Evolutionary conservation across 2,888 invertebrate genomes (phyloP).

Genomic region (Chouioia cunea): DNA sequence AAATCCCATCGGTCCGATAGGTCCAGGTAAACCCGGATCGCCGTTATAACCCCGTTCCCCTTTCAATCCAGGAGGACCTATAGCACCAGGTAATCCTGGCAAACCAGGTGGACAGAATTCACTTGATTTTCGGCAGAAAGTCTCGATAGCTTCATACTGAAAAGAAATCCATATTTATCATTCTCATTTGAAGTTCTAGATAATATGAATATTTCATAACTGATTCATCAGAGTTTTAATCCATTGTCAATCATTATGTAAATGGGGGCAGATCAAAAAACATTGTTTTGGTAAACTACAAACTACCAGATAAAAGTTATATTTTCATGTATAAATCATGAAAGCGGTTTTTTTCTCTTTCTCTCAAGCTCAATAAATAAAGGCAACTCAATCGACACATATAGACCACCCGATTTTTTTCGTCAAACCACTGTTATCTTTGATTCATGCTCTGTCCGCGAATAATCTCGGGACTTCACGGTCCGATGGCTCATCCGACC

Average conservation of each 20-base stretch:
- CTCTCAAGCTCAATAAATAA: no score
- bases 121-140: constrained; percentile 85
- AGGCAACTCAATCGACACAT: background rate
- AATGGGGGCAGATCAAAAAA: no score
- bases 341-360: no score
- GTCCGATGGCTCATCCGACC: constrained; percentile 9
- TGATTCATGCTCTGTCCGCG: constrained; percentile 26
- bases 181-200: background rate
- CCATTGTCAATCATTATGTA: no score
- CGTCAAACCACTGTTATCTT: constrained; percentile 14
- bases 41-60: constrained; percentile 67
- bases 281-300: no score
- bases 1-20: constrained; percentile 74
- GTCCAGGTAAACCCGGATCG: constrained; percentile 75
- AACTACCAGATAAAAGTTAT: no score
- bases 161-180: constrained; percentile 56
- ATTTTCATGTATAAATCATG: no score
- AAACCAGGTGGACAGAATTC: constrained; percentile 83
- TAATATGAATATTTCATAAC: background rate
- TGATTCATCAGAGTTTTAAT: no score
- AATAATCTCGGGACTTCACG: constrained; percentile 37
- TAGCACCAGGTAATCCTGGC: constrained; percentile 78
- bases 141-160: constrained; percentile 86
- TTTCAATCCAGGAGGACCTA: constrained; percentile 72
- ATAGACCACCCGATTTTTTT: constrained; percentile 1